Evolutionary conservation across 2,113 vertebrate genomes (phyloP), one percentile per base, ranked within the genome.

Genomic region (Eubucco bourcierii): DNA sequence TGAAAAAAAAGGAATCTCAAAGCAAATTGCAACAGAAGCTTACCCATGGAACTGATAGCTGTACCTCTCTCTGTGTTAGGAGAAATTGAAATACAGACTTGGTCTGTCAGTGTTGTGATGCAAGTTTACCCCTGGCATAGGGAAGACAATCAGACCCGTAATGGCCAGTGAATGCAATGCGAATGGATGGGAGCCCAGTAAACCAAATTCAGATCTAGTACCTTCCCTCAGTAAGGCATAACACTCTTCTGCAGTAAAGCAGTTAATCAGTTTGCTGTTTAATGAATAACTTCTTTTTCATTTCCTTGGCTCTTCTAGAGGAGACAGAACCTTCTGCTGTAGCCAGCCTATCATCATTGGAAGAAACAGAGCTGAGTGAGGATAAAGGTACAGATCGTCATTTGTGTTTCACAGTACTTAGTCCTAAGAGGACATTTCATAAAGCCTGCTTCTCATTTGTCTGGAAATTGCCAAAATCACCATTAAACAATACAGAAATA

Each of bases 361-460:
- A 89, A 88, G 93, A 68, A 21, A 65, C 4, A 71, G 94, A 96
- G 63, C 79, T 84, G 63, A 90, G 80, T 59, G 85, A 97, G 91
- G 94, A 95, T 81, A 97, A 98, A 98, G 97, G 97, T 98, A 97
- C 28, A 67, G 95, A 91, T 44, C 61, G 28, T 53, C 85, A 88
- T 91, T 63, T 88, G 44, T 70, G 12, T 46, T 93, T 77, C 60
- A 91, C 84, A 94, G 64, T 76, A 68, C 11, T 65, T 25, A 7
- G 1, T 92, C 84, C 82, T 64, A 29, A 85, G 91, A 88, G 77
- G 60, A 55, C 31, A 2, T 84, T 91, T 80, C 6, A 4, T 59
- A 79, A 87, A 86, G 73, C 61, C 39, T 46, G 41, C 25, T 87
- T 87, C 91, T 59, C 41, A 59, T 72, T 86, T 89, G 67, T 78